Evolutionary conservation across 2,797 vertebrate species (phyloP), one percentile per base, ranked within the genome.

Genomic region (Perodicticus potto): DNA sequence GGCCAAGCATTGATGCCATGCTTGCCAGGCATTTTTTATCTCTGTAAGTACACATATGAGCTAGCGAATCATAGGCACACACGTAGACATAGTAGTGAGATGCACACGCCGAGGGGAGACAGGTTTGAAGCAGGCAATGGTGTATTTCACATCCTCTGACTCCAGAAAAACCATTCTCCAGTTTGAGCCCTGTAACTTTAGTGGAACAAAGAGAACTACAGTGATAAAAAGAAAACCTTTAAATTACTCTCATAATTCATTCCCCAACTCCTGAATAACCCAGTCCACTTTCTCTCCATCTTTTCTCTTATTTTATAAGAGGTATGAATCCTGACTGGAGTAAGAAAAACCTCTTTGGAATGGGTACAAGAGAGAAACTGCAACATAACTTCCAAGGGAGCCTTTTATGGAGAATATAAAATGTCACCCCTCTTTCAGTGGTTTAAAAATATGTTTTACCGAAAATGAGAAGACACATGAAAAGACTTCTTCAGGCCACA

Each of bases 321-420:
- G 61, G 77, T 72, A 72, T 6, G 32, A 87, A 12, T 84, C 59
- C 25, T 76, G 67, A 45, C 25, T 93, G 16, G 45, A 89, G 55
- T 59, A 55, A 92, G 55, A 77, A 86, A 94, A 89, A 43, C 5
- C 45, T 70, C n/a, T 94, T 85, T 85, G 49, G 83, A 89, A 72
- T 81, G 81, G 14, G 7, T 86, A 67, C 81, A 63, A 73, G 45
- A 86, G 32, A 80, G 43, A 92, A 93, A 86, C 70, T 83, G 82
- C 53, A 78, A 96, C 89, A 86, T 77, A 94, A 81, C 29, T 86
- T 76, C 65, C 25, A 84, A 89, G 45, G 86, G 8, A 91, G 10
- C 83, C 29, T 91, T 91, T 89, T 67, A 95, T 86, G 59, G 57
- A 86, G 70, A 97, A 81, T 61, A 61, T 67, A 91, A 86, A 94